Percentiles rank a stretch among this genome's conserved stretches.
These are phyloP conservation scores for Crotalus adamanteus DNA, from an alignment of 2,797 vertebrate genomes.

Conservation along the genomic window DNA sequence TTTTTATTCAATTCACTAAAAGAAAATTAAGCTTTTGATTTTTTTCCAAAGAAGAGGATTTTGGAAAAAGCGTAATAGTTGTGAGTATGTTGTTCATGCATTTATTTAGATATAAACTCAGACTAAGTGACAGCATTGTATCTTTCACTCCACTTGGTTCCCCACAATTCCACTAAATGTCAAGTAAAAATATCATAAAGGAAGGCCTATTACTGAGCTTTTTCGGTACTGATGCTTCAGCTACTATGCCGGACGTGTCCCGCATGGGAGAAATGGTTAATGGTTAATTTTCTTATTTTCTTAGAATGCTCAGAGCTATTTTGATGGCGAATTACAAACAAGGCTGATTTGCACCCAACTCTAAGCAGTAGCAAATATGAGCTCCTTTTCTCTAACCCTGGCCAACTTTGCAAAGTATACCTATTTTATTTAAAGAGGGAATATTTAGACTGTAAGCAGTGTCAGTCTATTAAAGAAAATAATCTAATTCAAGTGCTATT, in stretches of 20 bases:
- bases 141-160: background rate
- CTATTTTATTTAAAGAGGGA: background rate
- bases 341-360: background rate
- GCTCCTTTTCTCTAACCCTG: background rate
- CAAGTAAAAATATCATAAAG: background rate
- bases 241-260: background rate
- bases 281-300: background rate
- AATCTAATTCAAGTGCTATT: background rate
- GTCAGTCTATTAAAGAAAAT: background rate
- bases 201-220: background rate
- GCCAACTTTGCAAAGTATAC: background rate
- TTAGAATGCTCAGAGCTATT: background rate
- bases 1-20: background rate
- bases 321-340: background rate
- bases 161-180: background rate
- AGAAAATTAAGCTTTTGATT: background rate
- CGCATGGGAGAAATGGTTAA: background rate
- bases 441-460: background rate
- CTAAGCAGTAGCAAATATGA: background rate
- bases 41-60: background rate
- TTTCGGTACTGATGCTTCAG: background rate
- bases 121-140: background rate
- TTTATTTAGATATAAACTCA: background rate
- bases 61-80: background rate
- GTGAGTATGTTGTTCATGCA: background rate